phyloP scores from a whole-genome alignment of 2,113 vertebrate genomes.

The Notarius lentiginosus region DNA sequence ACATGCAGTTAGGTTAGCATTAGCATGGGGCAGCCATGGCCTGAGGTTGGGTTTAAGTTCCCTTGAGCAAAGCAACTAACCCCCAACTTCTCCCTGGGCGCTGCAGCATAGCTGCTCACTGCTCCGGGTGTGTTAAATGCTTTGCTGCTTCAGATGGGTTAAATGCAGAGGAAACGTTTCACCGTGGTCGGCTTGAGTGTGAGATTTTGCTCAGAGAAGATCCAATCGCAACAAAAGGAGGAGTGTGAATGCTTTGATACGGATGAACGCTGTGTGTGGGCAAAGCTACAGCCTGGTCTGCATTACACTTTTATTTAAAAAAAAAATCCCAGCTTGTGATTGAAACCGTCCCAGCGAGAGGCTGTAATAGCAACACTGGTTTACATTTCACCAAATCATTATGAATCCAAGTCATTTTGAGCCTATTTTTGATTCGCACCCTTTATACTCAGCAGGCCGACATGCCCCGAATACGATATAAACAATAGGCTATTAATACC shows the following conservation, averaged over 20 bases:
- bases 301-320: not conserved
- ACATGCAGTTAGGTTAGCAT: too few species aligned
- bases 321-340: not conserved
- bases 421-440: not conserved
- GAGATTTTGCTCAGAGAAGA: not conserved
- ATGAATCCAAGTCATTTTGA: not conserved
- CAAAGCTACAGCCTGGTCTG: not conserved
- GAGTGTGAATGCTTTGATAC: not conserved
- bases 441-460: not conserved
- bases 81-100: too few species aligned
- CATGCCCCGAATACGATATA: not conserved
- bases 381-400: not conserved
- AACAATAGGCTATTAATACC: not conserved
- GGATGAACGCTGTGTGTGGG: not conserved
- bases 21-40: too few species aligned
- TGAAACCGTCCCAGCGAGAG: not conserved
- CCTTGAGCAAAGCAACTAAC: too few species aligned
- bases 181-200: too few species aligned
- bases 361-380: not conserved
- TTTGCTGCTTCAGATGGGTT: too few species aligned
- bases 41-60: too few species aligned
- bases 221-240: not conserved
- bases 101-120: too few species aligned
- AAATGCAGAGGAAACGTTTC: too few species aligned
- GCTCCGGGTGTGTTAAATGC: too few species aligned